Conservation (phyloP, 2,888 invertebrate species). For the Scrobipalpa atriplicella region DNA sequence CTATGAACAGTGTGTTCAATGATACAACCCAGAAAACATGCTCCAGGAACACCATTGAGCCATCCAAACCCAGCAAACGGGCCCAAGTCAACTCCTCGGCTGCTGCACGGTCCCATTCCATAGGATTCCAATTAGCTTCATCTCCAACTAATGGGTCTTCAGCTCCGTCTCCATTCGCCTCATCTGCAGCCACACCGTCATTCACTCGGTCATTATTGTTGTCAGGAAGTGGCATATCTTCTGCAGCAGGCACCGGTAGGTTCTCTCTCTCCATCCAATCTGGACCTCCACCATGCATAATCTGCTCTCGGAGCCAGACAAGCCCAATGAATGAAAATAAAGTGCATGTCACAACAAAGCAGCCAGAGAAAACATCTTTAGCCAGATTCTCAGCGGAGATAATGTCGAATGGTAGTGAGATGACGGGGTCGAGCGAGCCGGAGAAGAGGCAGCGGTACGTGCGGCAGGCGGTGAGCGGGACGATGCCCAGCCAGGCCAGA, state of each 20-base stretch:
- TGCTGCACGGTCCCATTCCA: constrained; percentile 99
- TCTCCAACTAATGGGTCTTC: constrained; percentile 85
- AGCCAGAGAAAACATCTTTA: constrained; percentile 97
- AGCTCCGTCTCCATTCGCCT: constrained; percentile 64
- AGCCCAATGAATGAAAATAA: constrained; percentile 97
- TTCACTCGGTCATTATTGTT: constrained; percentile 77
- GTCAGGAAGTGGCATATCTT: constrained; percentile 70
- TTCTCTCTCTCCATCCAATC: constrained; percentile 95
- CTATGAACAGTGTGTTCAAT: constrained; percentile 97
- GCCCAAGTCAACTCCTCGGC: constrained; percentile 99
- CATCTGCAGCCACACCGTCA: constrained; percentile 64
- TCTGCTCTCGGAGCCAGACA: constrained; percentile 99
- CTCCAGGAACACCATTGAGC: constrained; percentile 97
- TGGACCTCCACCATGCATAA: constrained; percentile 97
- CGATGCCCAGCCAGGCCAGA: constrained; percentile 98
- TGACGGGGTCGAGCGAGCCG: constrained; percentile 92
- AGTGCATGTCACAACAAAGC: constrained; percentile 98
- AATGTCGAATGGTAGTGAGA: constrained; percentile 95
- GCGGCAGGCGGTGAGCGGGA: constrained; percentile 97
- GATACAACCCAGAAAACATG: constrained; percentile 99
- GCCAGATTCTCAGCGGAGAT: constrained; percentile 96
- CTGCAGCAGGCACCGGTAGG: constrained; percentile 75
- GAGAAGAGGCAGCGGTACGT: constrained; percentile 97
- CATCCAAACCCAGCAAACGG: constrained; percentile 96
- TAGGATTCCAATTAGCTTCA: constrained; percentile 98